Percentiles rank a stretch among this genome's conserved stretches.
These are phyloP conservation scores for Megalurothrips usitatus DNA, from an alignment of 2,888 invertebrate species.

Conservation along the genomic window DNA sequence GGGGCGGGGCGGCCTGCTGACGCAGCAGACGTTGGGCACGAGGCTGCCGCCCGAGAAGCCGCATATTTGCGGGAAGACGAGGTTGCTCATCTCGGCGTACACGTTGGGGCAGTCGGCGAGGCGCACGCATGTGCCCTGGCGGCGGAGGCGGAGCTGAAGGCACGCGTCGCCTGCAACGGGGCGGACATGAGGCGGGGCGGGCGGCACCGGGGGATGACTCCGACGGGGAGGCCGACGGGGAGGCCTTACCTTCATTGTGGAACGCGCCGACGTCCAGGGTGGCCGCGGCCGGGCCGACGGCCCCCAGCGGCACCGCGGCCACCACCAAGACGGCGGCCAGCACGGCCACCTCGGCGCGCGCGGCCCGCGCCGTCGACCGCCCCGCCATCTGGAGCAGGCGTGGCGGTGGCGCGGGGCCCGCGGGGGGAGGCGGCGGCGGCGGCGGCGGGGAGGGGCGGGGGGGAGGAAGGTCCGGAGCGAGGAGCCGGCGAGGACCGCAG, in stretches of 20 bases:
- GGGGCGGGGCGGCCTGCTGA: background rate
- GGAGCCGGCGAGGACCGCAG: too few species aligned
- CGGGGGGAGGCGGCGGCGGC: too few species aligned
- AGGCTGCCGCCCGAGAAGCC: background rate
- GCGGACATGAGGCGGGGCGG: too few species aligned
- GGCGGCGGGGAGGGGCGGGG: too few species aligned
- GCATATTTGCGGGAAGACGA: background rate
- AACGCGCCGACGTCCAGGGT: background rate
- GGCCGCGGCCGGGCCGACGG: background rate
- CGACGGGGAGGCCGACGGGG: too few species aligned
- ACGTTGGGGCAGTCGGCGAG: background rate
- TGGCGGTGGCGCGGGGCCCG: too few species aligned
- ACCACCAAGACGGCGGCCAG: background rate
- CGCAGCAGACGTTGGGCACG: conserved; percentile 2
- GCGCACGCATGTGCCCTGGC: background rate
- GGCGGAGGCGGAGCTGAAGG: background rate
- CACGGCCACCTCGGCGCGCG: background rate
- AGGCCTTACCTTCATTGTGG: background rate
- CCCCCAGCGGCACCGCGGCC: background rate
- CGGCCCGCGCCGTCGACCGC: background rate
- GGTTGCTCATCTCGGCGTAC: background rate
- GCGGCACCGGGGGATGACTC: too few species aligned
- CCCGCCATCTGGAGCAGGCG: too few species aligned
- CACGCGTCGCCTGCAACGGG: background rate
- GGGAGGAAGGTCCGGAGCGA: too few species aligned